These are phyloP conservation scores for Apamea crenata DNA, from an alignment of 2,888 invertebrate genomes.

Conservation along the genomic window DNA sequence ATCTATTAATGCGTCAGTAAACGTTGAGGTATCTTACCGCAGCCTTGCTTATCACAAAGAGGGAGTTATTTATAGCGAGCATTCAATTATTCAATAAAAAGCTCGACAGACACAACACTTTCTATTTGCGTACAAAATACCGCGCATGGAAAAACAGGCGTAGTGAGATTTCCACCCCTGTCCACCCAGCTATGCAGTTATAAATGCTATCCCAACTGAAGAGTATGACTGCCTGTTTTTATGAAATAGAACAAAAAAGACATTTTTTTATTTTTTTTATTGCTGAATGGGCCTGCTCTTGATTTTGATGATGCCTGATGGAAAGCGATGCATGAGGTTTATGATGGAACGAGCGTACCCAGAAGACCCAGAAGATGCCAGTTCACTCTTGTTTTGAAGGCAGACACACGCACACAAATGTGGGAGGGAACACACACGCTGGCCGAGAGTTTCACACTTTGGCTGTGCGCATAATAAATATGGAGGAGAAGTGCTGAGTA, in stretches of 20 bases:
- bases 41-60: constrained; percentile 23
- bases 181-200: neutral
- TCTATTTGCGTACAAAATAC: constrained; percentile 43
- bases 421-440: neutral
- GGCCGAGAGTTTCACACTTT: neutral
- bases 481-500: neutral
- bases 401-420: too few species aligned
- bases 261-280: too few species aligned
- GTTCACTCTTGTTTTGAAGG: neutral
- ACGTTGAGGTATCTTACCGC: neutral
- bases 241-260: neutral
- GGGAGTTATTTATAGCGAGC: constrained; percentile 24
- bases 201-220: neutral
- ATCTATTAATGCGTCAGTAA: constrained; percentile 7
- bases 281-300: neutral
- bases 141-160: constrained; percentile 45
- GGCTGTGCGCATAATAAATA: neutral
- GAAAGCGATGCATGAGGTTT: neutral
- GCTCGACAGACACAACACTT: constrained; percentile 21
- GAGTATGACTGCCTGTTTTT: constrained; percentile 6
- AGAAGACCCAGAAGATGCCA: neutral
- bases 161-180: constrained; percentile 22
- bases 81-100: constrained; percentile 40
- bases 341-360: neutral
- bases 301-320: neutral